These are phyloP conservation scores for Drosophila lini DNA, from an alignment of 1,140 invertebrate species.

Conservation along the genomic window DNA sequence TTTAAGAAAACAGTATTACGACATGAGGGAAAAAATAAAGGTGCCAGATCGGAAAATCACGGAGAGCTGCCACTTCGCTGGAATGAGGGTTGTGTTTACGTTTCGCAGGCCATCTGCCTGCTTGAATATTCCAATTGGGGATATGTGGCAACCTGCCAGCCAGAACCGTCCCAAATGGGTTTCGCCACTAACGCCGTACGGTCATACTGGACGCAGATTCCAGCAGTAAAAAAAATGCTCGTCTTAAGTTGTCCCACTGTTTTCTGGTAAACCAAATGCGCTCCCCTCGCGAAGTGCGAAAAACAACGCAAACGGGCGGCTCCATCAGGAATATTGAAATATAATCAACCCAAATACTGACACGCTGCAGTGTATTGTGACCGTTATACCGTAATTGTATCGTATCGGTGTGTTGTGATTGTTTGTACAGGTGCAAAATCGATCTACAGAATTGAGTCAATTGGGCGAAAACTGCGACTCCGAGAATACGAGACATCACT, in stretches of 20 bases:
- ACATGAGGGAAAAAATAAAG: conserved; percentile 22
- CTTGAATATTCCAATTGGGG: conserved; percentile 1
- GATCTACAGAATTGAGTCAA: conserved; percentile 42
- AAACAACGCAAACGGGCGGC: conserved; percentile 5
- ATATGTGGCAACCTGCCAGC: conserved; percentile 1
- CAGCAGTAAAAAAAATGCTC: conserved; percentile 41
- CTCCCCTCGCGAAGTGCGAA: conserved; percentile 6
- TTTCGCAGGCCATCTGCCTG: background rate
- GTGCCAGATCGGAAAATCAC: too few species aligned
- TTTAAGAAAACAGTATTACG: conserved; percentile 51
- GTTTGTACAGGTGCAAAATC: conserved; percentile 61
- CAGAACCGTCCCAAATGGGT: conserved; percentile 9
- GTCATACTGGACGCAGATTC: conserved; percentile 53
- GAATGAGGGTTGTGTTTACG: conserved; percentile 2
- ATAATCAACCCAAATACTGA: background rate
- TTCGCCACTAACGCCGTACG: conserved; percentile 3
- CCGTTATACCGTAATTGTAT: conserved; percentile 24
- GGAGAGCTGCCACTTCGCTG: background rate
- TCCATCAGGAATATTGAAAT: conserved; percentile 1
- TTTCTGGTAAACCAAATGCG: conserved; percentile 20
- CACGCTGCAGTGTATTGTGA: background rate
- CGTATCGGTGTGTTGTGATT: conserved; percentile 50
- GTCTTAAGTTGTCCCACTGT: conserved; percentile 27
- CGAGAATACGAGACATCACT: conserved; percentile 21
- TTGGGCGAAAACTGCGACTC: conserved; percentile 30